phyloP scores from a whole-genome alignment of 2,888 invertebrate genomes.

The Ormyrus pomaceus region DNA sequence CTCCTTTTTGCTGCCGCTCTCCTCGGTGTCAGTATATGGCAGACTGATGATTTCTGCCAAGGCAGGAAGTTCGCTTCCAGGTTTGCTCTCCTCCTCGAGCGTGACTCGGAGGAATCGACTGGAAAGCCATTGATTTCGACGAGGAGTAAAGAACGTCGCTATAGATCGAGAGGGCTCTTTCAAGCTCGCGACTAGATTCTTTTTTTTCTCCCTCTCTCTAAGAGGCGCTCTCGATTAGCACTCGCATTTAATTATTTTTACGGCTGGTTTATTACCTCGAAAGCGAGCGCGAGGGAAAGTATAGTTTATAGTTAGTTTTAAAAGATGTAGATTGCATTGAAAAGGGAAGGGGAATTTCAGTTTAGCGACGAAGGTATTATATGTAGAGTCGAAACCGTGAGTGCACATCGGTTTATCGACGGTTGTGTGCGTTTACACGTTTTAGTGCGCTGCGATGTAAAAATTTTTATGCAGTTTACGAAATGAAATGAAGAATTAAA shows the following conservation, averaged over 20 bases:
- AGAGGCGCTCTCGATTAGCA: constrained; percentile 21
- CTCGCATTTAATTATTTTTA: constrained; percentile 23
- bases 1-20: not conserved
- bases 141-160: constrained; percentile 9
- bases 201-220: not conserved
- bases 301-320: too few species aligned
- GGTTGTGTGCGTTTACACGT: not conserved
- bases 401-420: not conserved
- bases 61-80: constrained; percentile 41
- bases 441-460: not conserved
- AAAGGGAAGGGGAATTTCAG: too few species aligned
- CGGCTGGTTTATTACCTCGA: not conserved
- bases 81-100: constrained; percentile 41
- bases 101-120: constrained; percentile 52
- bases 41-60: constrained; percentile 48
- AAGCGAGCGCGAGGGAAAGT: too few species aligned
- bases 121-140: constrained; percentile 51
- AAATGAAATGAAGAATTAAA: constrained; percentile 18
- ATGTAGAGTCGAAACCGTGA: too few species aligned
- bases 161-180: not conserved
- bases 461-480: constrained; percentile 7
- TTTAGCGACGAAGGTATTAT: too few species aligned
- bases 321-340: too few species aligned
- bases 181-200: too few species aligned
- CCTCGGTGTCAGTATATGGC: constrained; percentile 31